These are phyloP conservation scores for Himalopsyche kuldschensis DNA, from an alignment of 2,888 invertebrate species.

Conservation along the genomic window DNA sequence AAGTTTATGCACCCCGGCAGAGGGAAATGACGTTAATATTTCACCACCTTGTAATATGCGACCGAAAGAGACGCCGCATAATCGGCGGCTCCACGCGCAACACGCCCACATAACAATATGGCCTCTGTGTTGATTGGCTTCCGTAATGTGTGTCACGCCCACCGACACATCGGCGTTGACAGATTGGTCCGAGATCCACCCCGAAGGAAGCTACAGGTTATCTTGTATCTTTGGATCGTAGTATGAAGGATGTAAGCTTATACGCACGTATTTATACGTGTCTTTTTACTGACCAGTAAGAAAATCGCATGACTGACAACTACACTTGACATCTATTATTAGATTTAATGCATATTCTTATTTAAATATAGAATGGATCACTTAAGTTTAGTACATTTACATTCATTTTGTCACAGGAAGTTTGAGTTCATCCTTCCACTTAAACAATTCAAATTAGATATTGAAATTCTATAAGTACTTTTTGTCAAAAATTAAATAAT, in stretches of 20 bases:
- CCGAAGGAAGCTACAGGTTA: conserved; percentile 35
- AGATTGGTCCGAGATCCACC: conserved; percentile 47
- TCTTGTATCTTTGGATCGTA: neutral
- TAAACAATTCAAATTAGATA: too few relatives aligned
- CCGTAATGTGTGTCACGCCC: conserved; percentile 47
- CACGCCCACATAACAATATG: conserved; percentile 69
- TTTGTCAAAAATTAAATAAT: too few relatives aligned
- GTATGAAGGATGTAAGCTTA: neutral
- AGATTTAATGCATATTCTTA: too few relatives aligned
- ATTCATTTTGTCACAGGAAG: too few relatives aligned
- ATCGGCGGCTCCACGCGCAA: conserved; percentile 40
- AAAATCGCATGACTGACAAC: too few relatives aligned
- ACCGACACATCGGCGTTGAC: conserved; percentile 48
- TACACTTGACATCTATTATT: too few relatives aligned
- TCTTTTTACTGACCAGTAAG: neutral
- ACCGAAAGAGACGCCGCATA: conserved; percentile 35
- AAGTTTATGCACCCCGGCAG: conserved; percentile 44
- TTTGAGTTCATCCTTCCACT: too few relatives aligned
- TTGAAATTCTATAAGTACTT: too few relatives aligned
- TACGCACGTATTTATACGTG: neutral
- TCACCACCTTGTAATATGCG: conserved; percentile 38
- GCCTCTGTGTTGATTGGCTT: conserved; percentile 66
- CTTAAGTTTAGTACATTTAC: too few relatives aligned
- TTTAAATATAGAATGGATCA: too few relatives aligned
- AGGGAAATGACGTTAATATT: conserved; percentile 41